Evolutionary conservation across 2,888 invertebrate species (phyloP).

Genomic region (Myopa tessellatipennis): DNA sequence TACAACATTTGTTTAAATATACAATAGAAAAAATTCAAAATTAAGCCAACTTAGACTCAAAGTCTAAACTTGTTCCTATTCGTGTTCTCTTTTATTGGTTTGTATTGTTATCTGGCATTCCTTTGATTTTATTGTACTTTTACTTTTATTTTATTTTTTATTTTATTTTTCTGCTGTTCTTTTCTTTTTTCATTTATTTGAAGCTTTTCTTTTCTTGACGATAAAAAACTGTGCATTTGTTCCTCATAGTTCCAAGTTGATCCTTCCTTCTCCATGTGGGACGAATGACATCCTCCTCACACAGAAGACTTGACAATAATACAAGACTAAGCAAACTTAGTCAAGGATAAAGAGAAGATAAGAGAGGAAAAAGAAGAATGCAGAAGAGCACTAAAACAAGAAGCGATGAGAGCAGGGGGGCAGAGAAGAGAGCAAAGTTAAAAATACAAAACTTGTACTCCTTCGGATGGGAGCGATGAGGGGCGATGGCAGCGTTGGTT

Average conservation of each 20-base stretch:
- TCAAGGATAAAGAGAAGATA: not conserved
- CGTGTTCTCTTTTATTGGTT: not conserved
- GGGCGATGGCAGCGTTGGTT: not conserved
- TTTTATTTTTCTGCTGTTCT: slow-evolving; percentile 14
- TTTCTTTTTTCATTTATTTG: not conserved
- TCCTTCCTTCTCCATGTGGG: slow-evolving; percentile 3
- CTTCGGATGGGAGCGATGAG: no score
- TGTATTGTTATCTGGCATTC: not conserved
- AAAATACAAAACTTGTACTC: not conserved
- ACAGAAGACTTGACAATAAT: slow-evolving; percentile 31
- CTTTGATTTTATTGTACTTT: not conserved
- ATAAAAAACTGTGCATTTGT: not conserved
- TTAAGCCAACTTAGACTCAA: not conserved
- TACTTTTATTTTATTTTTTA: not conserved
- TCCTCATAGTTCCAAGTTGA: slow-evolving; percentile 21
- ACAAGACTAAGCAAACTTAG: slow-evolving; percentile 28
- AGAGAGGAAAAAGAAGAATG: not conserved
- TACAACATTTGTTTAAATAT: not conserved
- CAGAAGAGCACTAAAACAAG: not conserved
- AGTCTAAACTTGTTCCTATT: not conserved
- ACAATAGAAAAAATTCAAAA: slow-evolving; percentile 22
- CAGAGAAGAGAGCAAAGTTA: slow-evolving; percentile 7
- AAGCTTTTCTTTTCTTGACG: not conserved
- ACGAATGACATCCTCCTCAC: slow-evolving; percentile 9
- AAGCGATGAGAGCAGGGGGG: not conserved